Percentiles rank a stretch among this genome's conserved stretches.
Evolutionary conservation across 2,113 vertebrate genomes (phyloP).

Genomic region (Ramphastos sulfuratus): DNA sequence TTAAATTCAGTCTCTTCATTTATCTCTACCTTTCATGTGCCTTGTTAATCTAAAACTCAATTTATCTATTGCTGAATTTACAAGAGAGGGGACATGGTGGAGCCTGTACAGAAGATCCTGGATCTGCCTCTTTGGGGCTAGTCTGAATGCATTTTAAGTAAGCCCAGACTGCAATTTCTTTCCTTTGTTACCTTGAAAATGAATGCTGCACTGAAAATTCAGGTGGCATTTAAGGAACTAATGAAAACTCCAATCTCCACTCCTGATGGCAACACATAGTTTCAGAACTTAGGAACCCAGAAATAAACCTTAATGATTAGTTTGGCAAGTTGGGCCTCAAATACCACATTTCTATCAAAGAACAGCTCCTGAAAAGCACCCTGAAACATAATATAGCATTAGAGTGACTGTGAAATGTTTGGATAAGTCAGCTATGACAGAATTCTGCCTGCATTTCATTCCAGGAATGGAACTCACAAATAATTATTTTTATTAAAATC

Average conservation of each 20-base stretch:
- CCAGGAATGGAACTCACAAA: not conserved
- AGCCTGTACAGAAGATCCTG: not conserved
- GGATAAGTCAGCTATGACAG: not conserved
- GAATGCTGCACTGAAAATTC: not conserved
- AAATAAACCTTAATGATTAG: not conserved
- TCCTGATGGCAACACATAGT: not conserved
- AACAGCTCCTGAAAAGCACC: not conserved
- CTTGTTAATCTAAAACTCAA: accelerated
- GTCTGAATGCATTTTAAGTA: not conserved
- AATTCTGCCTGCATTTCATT: not conserved
- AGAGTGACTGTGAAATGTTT: not conserved
- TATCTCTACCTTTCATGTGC: not conserved
- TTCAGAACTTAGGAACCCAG: not conserved
- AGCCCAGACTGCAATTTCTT: not conserved
- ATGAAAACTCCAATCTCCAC: not conserved
- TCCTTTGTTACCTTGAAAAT: not conserved
- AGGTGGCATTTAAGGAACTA: not conserved
- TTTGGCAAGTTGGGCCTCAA: not conserved
- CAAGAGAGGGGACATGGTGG: not conserved
- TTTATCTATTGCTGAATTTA: not conserved
- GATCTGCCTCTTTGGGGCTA: not conserved
- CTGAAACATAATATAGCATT: not conserved
- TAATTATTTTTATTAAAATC: not conserved
- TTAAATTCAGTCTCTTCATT: not conserved
- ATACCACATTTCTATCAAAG: not conserved